Evolutionary conservation across 2,888 invertebrate species (phyloP), one percentile per base, ranked within the genome.

Genomic region (Baronia brevicornis): DNA sequence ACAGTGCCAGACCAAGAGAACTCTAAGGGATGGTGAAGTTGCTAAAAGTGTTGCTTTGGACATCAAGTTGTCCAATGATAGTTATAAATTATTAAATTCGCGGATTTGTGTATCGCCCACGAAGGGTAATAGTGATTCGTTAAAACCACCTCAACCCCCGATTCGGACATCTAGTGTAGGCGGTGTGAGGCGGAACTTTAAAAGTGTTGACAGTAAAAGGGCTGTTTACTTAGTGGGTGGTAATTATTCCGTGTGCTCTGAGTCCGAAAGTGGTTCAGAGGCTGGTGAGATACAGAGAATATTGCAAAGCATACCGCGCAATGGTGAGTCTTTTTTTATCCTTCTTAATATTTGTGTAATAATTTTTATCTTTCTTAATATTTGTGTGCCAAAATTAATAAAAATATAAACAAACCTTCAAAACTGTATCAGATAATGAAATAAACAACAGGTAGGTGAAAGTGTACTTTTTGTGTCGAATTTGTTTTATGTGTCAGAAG

Each of bases 231-330:
- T 48, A 31, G 24, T 43, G 6, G 43, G 50, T 33, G 52, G 48
- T 20, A 55, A 53, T 27, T 51, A 60, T 39, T 59, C 60, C n/a
- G 29, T 68, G 37, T 73, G 66, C 43, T 87, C 87, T 3, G 90
- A 90, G 53, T 89, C 89, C 39, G 91, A 91, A 61, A 90, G 90
- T 55, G 90, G 90, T 12, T 90, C 90, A 20, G 91, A 91, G 60
- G 90, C 89, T 19, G 89, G 90, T 3, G 91, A 91, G 69, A 87
- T 91, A 36, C 89, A 90, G 53, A 80, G 88, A 46, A 90, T 90
- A 51, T 67, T 87, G 54, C 79, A 73, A 43, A 67, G 54, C 44
- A 64, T 68, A 48, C 28, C 44, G 4, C 47, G 41, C 10, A 54
- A 53, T 40, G 56, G 56, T 57, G 42, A 52, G 53, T 28, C 22